Percentiles rank a stretch among this genome's conserved stretches.
Evolutionary conservation across 2,113 vertebrate species (phyloP).

Genomic region (Paramisgurnus dabryanus): DNA sequence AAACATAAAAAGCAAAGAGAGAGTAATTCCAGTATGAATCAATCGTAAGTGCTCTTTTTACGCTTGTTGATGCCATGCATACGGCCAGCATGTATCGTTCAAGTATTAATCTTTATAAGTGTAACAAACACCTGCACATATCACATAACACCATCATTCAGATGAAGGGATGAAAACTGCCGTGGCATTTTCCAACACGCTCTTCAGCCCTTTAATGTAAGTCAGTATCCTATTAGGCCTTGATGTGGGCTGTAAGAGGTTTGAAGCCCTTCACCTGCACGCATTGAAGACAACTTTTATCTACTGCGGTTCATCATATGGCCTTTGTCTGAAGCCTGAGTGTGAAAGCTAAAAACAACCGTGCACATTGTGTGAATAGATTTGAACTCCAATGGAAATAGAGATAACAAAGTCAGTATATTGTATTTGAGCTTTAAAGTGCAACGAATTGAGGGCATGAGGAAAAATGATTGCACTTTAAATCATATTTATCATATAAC

Average conservation of each 20-base stretch:
- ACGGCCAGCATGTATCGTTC: constrained; percentile 29
- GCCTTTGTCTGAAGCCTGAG: constrained; percentile 23
- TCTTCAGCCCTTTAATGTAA: constrained; percentile 33
- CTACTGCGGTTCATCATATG: constrained; percentile 31
- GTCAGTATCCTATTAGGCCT: constrained; percentile 33
- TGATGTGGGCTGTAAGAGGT: constrained; percentile 43
- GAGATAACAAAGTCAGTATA: not conserved
- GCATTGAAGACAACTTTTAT: constrained; percentile 31
- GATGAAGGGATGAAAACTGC: constrained; percentile 3
- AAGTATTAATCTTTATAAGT: constrained; percentile 25
- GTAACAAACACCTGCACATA: constrained; percentile 43
- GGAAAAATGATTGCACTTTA: too few species aligned
- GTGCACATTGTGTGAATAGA: not conserved
- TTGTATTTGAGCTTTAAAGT: not conserved
- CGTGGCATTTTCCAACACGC: constrained; percentile 24
- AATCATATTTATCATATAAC: too few species aligned
- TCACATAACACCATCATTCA: constrained; percentile 38
- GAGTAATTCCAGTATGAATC: not conserved
- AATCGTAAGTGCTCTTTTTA: not conserved
- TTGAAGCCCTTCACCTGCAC: constrained; percentile 32
- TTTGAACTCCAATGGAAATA: not conserved
- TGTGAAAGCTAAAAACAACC: not conserved
- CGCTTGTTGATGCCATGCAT: not conserved
- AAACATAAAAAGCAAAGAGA: too few species aligned
- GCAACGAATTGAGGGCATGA: not conserved